phyloP scores from a whole-genome alignment of 2,113 vertebrate genomes.

The Salvator merianae region DNA sequence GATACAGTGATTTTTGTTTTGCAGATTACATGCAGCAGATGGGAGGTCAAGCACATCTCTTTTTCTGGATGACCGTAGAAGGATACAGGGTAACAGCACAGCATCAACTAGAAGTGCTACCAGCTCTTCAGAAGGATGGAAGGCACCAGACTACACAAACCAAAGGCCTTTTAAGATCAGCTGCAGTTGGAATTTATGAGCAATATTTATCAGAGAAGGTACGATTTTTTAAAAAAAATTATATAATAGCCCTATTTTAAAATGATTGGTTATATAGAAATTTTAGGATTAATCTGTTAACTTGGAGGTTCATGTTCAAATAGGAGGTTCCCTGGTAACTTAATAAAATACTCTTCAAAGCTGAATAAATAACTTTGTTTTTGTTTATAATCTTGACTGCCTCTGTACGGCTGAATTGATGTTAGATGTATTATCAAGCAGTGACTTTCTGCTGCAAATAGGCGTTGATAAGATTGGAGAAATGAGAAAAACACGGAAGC shows the following conservation, averaged over 20 bases:
- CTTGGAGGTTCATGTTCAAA: background rate
- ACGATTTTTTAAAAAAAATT: constrained; percentile 16
- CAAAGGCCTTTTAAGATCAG: constrained; percentile 90
- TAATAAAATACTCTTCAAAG: background rate
- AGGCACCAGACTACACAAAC: constrained; percentile 91
- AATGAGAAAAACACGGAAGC: too few relatives aligned
- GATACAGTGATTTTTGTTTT: background rate
- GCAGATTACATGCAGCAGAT: constrained; percentile 98
- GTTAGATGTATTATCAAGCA: too few relatives aligned
- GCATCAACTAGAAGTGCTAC: constrained; percentile 94
- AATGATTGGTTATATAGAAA: background rate
- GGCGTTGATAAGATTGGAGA: too few relatives aligned
- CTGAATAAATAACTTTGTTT: background rate
- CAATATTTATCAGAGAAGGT: constrained; percentile 97
- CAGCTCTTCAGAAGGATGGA: constrained; percentile 86
- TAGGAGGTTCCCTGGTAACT: background rate
- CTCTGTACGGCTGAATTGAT: too few relatives aligned
- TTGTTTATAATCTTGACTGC: background rate
- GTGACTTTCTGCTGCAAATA: too few relatives aligned
- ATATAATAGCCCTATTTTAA: background rate
- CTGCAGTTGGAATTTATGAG: constrained; percentile 94
- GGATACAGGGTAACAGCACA: constrained; percentile 97
- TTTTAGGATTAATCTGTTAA: background rate
- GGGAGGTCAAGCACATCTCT: constrained; percentile 95
- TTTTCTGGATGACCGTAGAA: constrained; percentile 99